Percentiles rank a stretch among this genome's conserved stretches.
These are phyloP conservation scores for Ecliptopera silaceata DNA, from an alignment of 2,888 invertebrate species.

Conservation along the genomic window DNA sequence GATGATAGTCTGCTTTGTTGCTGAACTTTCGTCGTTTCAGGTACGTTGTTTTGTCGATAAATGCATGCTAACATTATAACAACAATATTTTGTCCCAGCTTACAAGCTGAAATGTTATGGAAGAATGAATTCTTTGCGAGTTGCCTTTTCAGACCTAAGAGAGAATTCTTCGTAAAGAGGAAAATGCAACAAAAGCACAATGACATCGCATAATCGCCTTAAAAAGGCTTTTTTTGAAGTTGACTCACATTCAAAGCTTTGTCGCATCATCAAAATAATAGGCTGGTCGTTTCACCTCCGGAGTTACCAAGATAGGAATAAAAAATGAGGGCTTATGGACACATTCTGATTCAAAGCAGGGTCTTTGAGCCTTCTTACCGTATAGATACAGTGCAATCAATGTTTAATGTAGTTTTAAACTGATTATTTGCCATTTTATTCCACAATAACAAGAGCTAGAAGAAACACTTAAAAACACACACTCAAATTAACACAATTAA, in stretches of 20 bases:
- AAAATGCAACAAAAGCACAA: conserved; percentile 47
- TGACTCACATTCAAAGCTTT: conserved; percentile 62
- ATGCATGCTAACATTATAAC: conserved; percentile 14
- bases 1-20: conserved; percentile 82
- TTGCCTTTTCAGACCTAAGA: conserved; percentile 28
- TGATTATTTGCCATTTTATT: not conserved
- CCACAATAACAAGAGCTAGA: too few relatives aligned
- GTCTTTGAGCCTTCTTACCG: not conserved
- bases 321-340: conserved; percentile 41
- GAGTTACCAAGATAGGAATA: conserved; percentile 57
- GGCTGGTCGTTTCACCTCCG: conserved; percentile 58
- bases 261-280: conserved; percentile 69
- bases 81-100: not conserved
- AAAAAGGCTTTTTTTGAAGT: conserved; percentile 48
- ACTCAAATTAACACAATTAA: too few relatives aligned
- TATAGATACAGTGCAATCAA: too few relatives aligned
- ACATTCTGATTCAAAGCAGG: conserved; percentile 32
- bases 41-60: conserved; percentile 53
- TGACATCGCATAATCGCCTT: conserved; percentile 47
- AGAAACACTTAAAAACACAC: too few relatives aligned
- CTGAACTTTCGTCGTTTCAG: conserved; percentile 81
- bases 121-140: conserved; percentile 12
- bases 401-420: too few relatives aligned
- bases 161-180: conserved; percentile 32
- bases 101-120: conserved; percentile 10